A percentile compares a stretch with the other conserved stretches of the same genome.
Conservation (phyloP, 2,888 invertebrate genomes). For the Cremastobaeus sp. region DNA sequence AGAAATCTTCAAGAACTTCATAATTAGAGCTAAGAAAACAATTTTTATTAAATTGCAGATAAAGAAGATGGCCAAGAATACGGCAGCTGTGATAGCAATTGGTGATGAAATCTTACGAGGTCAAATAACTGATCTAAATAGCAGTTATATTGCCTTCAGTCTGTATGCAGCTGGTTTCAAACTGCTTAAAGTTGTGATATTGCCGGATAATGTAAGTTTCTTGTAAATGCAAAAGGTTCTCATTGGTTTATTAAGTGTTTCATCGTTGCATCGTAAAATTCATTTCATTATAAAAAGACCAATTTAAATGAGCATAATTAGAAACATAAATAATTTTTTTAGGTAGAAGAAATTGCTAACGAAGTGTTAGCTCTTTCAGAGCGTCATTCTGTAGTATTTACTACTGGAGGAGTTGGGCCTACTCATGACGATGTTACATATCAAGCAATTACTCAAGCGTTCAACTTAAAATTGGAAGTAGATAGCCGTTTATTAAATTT, state of each 20-base stretch:
- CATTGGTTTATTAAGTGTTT: too few relatives aligned
- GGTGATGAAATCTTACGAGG: slow-evolving; percentile 86
- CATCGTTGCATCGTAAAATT: too few relatives aligned
- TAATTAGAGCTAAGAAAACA: too few relatives aligned
- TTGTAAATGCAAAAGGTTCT: too few relatives aligned
- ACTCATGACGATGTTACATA: slow-evolving; percentile 86
- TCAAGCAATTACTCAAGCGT: slow-evolving; percentile 80
- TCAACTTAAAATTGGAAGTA: slow-evolving; percentile 68
- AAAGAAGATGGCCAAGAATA: slow-evolving; percentile 63
- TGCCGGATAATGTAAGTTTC: slow-evolving; percentile 80
- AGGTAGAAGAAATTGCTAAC: slow-evolving; percentile 80
- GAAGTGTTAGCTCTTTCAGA: slow-evolving; percentile 79
- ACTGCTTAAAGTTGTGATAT: slow-evolving; percentile 73
- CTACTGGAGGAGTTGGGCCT: slow-evolving; percentile 84
- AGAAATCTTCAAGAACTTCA: too few relatives aligned
- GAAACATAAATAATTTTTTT: too few relatives aligned
- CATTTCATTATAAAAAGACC: too few relatives aligned
- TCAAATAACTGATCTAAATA: slow-evolving; percentile 82
- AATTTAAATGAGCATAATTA: too few relatives aligned
- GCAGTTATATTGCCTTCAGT: slow-evolving; percentile 75
- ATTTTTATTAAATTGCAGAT: slow-evolving; percentile 22
- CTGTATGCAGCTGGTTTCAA: slow-evolving; percentile 67
- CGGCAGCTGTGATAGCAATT: slow-evolving; percentile 79
- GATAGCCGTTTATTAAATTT: slow-evolving; percentile 72
- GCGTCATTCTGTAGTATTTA: slow-evolving; percentile 80